Evolutionary conservation across 2,113 vertebrate species (phyloP).

Genomic region (Zosterops hypoxanthus): DNA sequence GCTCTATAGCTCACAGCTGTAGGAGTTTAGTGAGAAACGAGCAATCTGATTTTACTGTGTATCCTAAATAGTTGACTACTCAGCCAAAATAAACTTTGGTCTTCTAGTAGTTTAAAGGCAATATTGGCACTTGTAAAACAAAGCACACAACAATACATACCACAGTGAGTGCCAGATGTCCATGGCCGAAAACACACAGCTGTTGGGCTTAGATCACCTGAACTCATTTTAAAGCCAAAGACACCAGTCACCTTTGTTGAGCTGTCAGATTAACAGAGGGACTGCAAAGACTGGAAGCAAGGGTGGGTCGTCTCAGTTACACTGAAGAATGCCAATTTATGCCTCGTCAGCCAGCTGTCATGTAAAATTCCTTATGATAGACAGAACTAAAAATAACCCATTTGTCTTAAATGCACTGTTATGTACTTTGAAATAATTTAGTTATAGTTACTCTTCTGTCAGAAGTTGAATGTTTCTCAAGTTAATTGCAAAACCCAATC

Average conservation of each 20-base stretch:
- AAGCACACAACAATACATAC: conserved; percentile 58
- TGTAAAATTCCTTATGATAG: conserved; percentile 45
- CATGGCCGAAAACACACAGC: conserved; percentile 51
- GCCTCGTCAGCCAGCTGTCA: conserved; percentile 54
- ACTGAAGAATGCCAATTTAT: conserved; percentile 67
- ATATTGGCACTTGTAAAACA: conserved; percentile 33
- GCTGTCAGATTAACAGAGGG: conserved; percentile 65
- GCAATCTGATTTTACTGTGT: conserved; percentile 17
- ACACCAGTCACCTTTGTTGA: conserved; percentile 54
- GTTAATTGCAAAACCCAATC: neutral
- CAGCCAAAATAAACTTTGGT: conserved; percentile 51
- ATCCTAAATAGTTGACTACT: conserved; percentile 39
- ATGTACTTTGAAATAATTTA: neutral
- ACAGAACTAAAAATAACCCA: conserved; percentile 41
- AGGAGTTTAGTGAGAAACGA: neutral
- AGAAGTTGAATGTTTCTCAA: neutral
- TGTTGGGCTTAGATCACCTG: conserved; percentile 64
- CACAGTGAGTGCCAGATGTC: conserved; percentile 55
- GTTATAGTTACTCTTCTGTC: neutral
- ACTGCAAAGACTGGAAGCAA: conserved; percentile 44
- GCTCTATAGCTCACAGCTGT: conserved; percentile 14
- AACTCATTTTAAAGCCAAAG: conserved; percentile 44
- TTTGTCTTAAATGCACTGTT: conserved; percentile 8
- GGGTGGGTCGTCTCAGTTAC: conserved; percentile 59
- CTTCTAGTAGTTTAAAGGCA: conserved; percentile 51